Percentiles rank a stretch among this genome's conserved stretches.
Conservation (phyloP, 1,140 invertebrate genomes). For the Pseudoatta argentina region DNA sequence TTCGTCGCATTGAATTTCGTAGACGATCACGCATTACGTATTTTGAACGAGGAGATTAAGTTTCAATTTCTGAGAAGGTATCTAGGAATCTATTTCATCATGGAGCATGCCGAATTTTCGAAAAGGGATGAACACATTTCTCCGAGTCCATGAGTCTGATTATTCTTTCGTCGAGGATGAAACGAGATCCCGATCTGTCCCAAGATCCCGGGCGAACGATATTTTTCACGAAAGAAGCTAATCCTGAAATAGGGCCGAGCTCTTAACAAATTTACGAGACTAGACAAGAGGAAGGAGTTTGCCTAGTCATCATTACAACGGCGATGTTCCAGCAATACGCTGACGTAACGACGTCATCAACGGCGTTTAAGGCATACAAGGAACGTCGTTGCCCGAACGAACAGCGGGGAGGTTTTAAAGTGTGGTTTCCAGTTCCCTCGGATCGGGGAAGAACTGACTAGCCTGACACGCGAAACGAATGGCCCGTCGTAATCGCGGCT, state of each 20-base stretch:
- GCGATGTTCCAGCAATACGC: conserved; percentile 14
- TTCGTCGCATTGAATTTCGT: background rate
- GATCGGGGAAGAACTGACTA: conserved; percentile 16
- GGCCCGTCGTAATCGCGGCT: conserved; percentile 73
- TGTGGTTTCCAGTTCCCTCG: conserved; percentile 54
- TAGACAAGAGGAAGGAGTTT: too few relatives aligned
- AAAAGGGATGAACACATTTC: conserved; percentile 9
- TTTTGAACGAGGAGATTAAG: conserved; percentile 21
- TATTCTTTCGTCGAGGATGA: conserved; percentile 9
- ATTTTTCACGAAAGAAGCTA: conserved; percentile 6
- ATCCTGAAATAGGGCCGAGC: conserved; percentile 20
- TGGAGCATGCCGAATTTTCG: background rate
- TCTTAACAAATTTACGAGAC: conserved; percentile 12
- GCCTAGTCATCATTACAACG: conserved; percentile 8
- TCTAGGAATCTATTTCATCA: conserved; percentile 13
- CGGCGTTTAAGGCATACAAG: conserved; percentile 41
- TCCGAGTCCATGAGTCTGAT: conserved; percentile 18
- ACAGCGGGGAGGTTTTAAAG: conserved; percentile 33
- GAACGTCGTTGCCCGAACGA: conserved; percentile 20
- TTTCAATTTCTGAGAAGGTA: conserved; percentile 20
- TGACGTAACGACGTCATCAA: conserved; percentile 66
- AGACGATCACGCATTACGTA: too few relatives aligned
- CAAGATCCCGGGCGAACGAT: background rate
- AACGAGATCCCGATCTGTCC: background rate
- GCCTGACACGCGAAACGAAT: conserved; percentile 74